Percentiles rank a stretch among this genome's conserved stretches.
These are phyloP conservation scores for Cariama cristata DNA, from an alignment of 2,113 vertebrate species.

Conservation along the genomic window DNA sequence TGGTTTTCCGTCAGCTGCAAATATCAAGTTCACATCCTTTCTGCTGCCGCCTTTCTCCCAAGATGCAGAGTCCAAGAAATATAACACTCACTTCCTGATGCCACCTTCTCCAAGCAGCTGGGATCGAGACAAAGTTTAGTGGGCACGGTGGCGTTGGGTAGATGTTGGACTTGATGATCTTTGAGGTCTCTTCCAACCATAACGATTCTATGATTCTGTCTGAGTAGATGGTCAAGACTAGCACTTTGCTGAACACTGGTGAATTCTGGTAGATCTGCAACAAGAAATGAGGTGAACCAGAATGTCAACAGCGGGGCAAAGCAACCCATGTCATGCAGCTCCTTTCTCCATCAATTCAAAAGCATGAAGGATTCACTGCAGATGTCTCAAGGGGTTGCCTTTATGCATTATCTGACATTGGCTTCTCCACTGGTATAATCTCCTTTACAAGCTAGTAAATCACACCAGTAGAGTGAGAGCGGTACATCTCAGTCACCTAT, in stretches of 20 bases:
- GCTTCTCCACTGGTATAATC: neutral
- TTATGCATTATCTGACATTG: neutral
- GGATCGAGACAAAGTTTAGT: neutral
- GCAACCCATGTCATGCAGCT: neutral
- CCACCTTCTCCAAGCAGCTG: neutral
- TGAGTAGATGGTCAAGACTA: neutral
- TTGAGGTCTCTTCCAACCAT: no score
- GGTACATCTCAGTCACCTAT: neutral
- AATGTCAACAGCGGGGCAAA: neutral
- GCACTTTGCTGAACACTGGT: neutral
- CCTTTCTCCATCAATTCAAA: neutral
- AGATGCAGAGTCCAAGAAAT: neutral
- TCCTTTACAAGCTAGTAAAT: neutral
- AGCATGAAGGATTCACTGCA: neutral
- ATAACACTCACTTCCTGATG: no score
- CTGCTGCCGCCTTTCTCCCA: neutral
- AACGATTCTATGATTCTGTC: fast-evolving
- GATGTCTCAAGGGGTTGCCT: neutral
- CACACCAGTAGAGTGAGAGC: neutral
- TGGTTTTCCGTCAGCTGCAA: neutral
- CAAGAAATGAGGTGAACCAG: neutral
- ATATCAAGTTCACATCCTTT: neutral
- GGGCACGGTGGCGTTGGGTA: no score
- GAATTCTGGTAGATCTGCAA: neutral
- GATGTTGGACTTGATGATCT: no score